Percentiles rank a stretch among this genome's conserved stretches.
Conservation (phyloP, 2,888 invertebrate genomes). For the Chymomyza fuscimana region DNA sequence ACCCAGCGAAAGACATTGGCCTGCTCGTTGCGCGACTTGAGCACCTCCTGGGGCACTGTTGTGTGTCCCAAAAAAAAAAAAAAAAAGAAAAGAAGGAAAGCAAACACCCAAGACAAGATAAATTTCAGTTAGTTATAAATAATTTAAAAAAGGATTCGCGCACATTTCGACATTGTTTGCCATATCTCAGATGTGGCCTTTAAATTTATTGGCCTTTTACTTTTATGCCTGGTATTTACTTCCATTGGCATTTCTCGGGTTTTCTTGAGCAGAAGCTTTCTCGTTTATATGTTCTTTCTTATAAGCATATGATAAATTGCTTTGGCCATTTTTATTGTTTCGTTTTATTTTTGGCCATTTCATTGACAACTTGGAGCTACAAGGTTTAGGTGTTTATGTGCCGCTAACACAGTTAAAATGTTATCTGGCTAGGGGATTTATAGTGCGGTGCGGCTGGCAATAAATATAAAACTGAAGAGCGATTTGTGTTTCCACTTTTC, state of each 20-base stretch:
- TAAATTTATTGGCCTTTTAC: slow-evolving; percentile 69
- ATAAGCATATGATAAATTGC: slow-evolving; percentile 41
- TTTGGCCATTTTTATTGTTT: slow-evolving; percentile 51
- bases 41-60: slow-evolving; percentile 82
- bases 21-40: slow-evolving; percentile 81
- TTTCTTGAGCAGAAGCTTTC: not conserved
- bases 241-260: not conserved
- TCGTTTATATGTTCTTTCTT: not conserved
- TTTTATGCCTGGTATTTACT: slow-evolving; percentile 50
- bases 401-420: slow-evolving; percentile 37
- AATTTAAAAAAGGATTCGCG: slow-evolving; percentile 36
- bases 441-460: slow-evolving; percentile 29
- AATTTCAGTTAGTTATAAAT: slow-evolving; percentile 59
- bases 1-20: slow-evolving; percentile 87
- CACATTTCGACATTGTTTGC: slow-evolving; percentile 39
- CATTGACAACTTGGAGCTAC: slow-evolving; percentile 46
- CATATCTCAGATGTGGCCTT: slow-evolving; percentile 34
- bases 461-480: not conserved
- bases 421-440: slow-evolving; percentile 56
- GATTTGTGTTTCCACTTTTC: slow-evolving; percentile 23
- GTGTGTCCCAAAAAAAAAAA: not conserved
- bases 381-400: slow-evolving; percentile 65
- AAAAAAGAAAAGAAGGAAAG: slow-evolving; percentile 27
- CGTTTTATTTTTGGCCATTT: slow-evolving; percentile 42
- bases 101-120: slow-evolving; percentile 60